These are phyloP conservation scores for Campoplex capitator DNA, from an alignment of 2,888 invertebrate genomes.

Conservation along the genomic window DNA sequence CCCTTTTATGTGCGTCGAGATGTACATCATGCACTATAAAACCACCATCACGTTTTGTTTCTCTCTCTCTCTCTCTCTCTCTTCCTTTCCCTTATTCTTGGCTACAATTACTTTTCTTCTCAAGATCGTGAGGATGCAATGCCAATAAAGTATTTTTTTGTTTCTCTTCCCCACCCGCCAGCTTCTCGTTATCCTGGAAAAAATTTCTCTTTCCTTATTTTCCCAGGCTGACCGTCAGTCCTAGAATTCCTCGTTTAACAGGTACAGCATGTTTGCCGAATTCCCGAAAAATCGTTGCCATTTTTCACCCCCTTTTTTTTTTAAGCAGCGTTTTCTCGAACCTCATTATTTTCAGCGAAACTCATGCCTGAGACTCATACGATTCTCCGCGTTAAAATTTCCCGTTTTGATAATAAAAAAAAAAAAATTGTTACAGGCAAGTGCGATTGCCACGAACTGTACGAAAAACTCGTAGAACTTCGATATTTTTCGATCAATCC, in stretches of 20 bases:
- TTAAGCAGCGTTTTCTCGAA: no score
- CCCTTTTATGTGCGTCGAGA: conserved; percentile 57
- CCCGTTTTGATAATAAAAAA: no score
- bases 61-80: background rate
- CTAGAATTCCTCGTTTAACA: no score
- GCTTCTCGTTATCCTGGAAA: conserved; percentile 34
- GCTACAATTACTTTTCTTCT: conserved; percentile 62
- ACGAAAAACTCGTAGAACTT: no score
- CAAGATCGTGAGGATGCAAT: conserved; percentile 64
- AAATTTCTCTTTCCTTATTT: conserved; percentile 7
- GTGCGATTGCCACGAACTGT: no score
- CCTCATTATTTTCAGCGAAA: background rate
- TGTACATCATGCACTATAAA: conserved; percentile 59
- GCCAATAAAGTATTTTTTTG: conserved; percentile 49
- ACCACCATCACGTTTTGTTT: conserved; percentile 29
- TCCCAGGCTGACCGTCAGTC: conserved; percentile 24
- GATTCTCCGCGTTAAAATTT: no score
- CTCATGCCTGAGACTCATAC: no score
- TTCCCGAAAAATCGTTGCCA: conserved; percentile 20
- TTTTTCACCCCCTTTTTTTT: background rate
- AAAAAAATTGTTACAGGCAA: no score
- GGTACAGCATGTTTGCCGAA: background rate
- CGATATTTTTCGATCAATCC: no score
- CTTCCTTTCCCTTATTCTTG: no score
- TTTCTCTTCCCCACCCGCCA: conserved; percentile 20